phyloP scores from a whole-genome alignment of 2,113 vertebrate species.

The Oryzias celebensis region DNA sequence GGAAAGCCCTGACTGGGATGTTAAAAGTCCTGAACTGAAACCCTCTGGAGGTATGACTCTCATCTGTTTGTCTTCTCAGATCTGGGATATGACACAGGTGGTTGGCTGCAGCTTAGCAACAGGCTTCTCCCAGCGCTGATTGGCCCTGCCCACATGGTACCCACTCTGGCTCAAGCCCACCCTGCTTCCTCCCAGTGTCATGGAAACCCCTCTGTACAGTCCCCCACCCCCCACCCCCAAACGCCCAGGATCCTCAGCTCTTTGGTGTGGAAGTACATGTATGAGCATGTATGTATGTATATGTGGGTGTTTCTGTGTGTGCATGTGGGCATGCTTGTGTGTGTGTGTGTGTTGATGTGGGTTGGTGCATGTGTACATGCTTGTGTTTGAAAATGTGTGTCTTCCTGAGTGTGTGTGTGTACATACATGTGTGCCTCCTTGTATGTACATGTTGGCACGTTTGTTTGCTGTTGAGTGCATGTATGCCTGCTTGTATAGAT shows the following conservation, averaged over 20 bases:
- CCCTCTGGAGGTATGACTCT: not conserved
- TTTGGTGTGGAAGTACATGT: constrained; percentile 2
- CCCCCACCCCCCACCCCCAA: constrained; percentile 42
- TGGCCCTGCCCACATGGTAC: constrained; percentile 32
- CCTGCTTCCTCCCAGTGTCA: constrained; percentile 43
- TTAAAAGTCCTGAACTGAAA: not conserved
- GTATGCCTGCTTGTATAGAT: too few species aligned
- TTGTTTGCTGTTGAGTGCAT: too few species aligned
- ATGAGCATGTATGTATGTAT: not conserved
- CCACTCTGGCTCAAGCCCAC: not conserved
- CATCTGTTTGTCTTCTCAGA: constrained; percentile 75
- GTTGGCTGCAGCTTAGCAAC: constrained; percentile 93
- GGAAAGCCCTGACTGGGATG: too few species aligned
- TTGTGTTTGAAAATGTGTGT: too few species aligned
- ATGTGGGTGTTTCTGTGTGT: constrained; percentile 12
- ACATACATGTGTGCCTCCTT: too few species aligned
- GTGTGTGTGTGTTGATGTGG: too few species aligned
- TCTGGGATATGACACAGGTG: constrained; percentile 97
- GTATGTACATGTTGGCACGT: too few species aligned
- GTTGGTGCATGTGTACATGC: too few species aligned
- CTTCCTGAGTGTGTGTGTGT: too few species aligned
- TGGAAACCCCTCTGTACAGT: constrained; percentile 69
- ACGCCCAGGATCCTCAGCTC: constrained; percentile 31
- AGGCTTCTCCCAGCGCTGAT: constrained; percentile 88
- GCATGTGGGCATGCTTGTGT: too few species aligned